Base-by-base conservation (phyloP, 2,888 invertebrate species). In the Zelleria hepariella region DNA sequence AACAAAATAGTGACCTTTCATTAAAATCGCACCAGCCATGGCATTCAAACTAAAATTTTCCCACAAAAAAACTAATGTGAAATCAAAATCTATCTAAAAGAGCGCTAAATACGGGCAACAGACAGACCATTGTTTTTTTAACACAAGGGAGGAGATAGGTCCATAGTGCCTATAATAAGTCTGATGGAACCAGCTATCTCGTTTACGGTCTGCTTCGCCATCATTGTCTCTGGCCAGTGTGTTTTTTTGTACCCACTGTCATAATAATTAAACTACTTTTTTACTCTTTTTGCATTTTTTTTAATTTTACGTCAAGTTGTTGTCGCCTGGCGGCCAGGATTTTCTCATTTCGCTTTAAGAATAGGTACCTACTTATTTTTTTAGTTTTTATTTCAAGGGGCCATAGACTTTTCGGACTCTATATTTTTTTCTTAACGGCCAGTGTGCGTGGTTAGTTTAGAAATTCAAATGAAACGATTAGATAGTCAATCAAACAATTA, bases 131-230 rank as follows among this genome's bases (percentile, higher is more conserved):
- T 15, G 32, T 42, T 42, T 42, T 42, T 15, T 42, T 3, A 15
- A 42, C 10, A 42, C 15, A 42, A 42, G 15, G 32, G 32, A 42
- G 32, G n/a, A 42, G 32, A 7, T 51, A 23, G 10, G 8, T 51
- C 51, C 51, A 1, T 10, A 51, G 21, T 20, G 23, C 42, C 10
- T 2, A n/a, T 20, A 21, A 51, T 51, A 51, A 20, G 51, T 51
- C 20, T 20, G 51, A 2, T 49, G 21, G 20, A 21, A 21, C 20
- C 51, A 42, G 8, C 51, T 5, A 23, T 51, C 2, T 27, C 55
- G 58, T 73, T 72, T 65, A 73, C 73, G 71, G 75, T 76, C 75
- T 76, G 69, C 65, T 66, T 62, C 62, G 67, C 60, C 61, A 68
- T 67, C 68, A 68, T 73, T 71, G 71, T 64, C 64, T 74, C 64